Percentiles rank a stretch among this genome's conserved stretches.
phyloP scores from a whole-genome alignment of 2,888 invertebrate genomes.

The Hypena proboscidalis region DNA sequence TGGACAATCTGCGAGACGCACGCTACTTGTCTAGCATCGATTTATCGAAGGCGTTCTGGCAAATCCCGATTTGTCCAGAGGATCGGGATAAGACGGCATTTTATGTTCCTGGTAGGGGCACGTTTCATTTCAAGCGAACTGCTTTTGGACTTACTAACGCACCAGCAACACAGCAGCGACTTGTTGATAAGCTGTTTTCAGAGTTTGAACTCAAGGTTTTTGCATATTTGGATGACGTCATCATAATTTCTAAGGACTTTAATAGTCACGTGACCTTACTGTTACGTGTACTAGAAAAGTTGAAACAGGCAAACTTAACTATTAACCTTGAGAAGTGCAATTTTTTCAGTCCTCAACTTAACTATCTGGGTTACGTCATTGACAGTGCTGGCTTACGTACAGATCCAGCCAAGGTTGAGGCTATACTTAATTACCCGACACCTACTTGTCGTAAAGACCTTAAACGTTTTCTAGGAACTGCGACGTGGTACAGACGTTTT shows the following conservation, averaged over 20 bases:
- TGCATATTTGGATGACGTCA: too few species aligned
- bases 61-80: not conserved
- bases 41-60: too few species aligned
- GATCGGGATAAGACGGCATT: constrained; percentile 4
- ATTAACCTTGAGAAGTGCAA: constrained; percentile 31
- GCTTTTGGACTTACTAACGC: too few species aligned
- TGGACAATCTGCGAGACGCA: too few species aligned
- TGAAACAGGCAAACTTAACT: constrained; percentile 28
- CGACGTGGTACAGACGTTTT: too few species aligned
- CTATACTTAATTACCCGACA: constrained; percentile 34
- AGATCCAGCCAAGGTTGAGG: constrained; percentile 40
- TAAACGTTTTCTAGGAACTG: too few species aligned
- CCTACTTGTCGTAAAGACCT: constrained; percentile 29
- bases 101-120: not conserved
- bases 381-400: constrained; percentile 37
- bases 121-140: too few species aligned
- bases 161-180: too few species aligned
- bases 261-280: constrained; percentile 35
- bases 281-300: constrained; percentile 23
- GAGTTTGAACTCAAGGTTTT: constrained; percentile 36
- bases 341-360: constrained; percentile 19
- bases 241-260: constrained; percentile 26
- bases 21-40: too few species aligned
- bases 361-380: constrained; percentile 42
- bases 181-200: too few species aligned